Evolutionary conservation across 1,140 invertebrate genomes (phyloP), one percentile per base, ranked within the genome.

Genomic region (Drosophila lacteicornis): DNA sequence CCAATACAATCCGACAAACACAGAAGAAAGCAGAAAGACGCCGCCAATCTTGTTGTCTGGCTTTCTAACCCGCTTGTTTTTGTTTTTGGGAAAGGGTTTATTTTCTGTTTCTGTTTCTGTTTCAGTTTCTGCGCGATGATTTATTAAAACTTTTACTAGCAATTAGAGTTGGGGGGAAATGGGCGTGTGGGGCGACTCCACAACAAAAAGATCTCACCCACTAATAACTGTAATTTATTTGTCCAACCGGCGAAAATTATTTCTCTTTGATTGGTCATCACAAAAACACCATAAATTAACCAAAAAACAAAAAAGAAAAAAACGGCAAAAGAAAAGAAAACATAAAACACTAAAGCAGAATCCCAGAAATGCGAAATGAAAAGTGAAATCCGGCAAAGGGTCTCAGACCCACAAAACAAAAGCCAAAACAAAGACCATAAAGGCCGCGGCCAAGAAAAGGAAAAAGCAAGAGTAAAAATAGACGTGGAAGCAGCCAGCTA

Each of bases 131-230:
- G 65, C 80, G 78, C 45, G 62, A 82, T 87, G 83, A 87, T 87
- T 87, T 87, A 87, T 88, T 75, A 85, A 82, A 79, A 87, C 84
- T 87, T 87, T 87, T 87, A 83, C 84, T 63, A 30, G 55, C 83
- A 87, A 86, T 86, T 87, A 86, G 73, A 65, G 58, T 19, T 51
- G 58, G 19, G 49, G 51, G 46, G 8, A 40, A 51, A 45, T 57
- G 53, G 69, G 30, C 43, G 59, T 42, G 43, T n/a, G 63, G 53
- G 25, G 30, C 7, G 30, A 33, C 30, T 33, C 33, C 33, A 17
- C 9, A 46, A 25, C 22, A 51, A 65, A 36, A 70, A 70, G 53
- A 45, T 65, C 70, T 61, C 74, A 80, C 69, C 60, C 65, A 66
- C 78, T 84, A 87, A 87, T 80, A 71, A 78, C 71, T 15, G 77